Conservation (phyloP, 2,797 vertebrate species). For the Bovichtus diacanthus region DNA sequence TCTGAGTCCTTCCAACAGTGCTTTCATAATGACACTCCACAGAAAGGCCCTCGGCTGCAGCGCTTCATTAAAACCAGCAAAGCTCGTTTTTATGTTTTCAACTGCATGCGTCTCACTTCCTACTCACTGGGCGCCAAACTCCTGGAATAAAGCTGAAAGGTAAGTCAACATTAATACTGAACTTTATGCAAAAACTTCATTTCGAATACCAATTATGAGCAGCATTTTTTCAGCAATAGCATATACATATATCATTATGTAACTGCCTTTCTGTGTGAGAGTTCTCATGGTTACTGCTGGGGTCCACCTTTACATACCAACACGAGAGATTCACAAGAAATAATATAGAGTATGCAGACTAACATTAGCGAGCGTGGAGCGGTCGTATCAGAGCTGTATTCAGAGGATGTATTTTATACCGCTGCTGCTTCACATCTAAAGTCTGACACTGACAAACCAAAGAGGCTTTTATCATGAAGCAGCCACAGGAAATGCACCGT, state of each 20-base stretch:
- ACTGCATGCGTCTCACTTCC: conserved; percentile 24
- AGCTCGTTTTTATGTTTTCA: conserved; percentile 28
- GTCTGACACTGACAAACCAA: too few species aligned
- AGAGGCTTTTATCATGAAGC: too few species aligned
- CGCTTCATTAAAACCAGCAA: conserved; percentile 44
- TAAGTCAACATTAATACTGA: neutral
- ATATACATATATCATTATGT: neutral
- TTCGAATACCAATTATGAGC: neutral
- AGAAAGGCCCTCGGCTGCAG: conserved; percentile 16
- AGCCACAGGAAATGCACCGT: too few species aligned
- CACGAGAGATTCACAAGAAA: neutral
- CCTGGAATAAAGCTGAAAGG: too few species aligned
- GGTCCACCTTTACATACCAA: neutral
- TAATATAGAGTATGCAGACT: too few species aligned
- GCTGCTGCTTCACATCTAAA: too few species aligned
- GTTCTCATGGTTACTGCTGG: neutral
- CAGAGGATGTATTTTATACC: too few species aligned
- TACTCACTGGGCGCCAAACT: too few species aligned
- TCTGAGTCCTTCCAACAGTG: conserved; percentile 10
- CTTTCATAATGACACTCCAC: conserved; percentile 5
- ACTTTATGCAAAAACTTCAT: too few species aligned
- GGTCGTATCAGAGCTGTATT: too few species aligned
- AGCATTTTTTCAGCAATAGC: too few species aligned
- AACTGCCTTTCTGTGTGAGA: neutral
- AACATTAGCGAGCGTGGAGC: too few species aligned